Base-by-base conservation (phyloP, 1,140 invertebrate genomes). In the Lithobius niger region DNA sequence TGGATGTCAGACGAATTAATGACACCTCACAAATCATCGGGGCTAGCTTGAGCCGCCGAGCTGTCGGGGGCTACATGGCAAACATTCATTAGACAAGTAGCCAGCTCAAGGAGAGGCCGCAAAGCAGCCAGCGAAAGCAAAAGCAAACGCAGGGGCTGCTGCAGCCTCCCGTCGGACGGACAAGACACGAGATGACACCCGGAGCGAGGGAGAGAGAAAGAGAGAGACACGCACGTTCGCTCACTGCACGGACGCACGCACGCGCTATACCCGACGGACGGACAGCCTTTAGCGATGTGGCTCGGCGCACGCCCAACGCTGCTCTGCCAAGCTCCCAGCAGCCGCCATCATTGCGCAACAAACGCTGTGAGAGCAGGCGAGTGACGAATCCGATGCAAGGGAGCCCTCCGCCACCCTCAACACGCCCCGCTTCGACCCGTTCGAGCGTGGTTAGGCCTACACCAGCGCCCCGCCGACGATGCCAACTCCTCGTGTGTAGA, bases 11-110 rank as follows among this genome's bases (percentile, higher is more conserved):
- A 48, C 53, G 42, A 31, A 55, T 55, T 55, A 55, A 55, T 55
- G 53, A 55, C 53, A 55, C 53, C 53, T 55, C 53, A 55, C 53
- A 55, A 55, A 55, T 55, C 53, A 55, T 55, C 44, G 44, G 44
- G 10, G n/a, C n/a, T n/a, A n/a, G n/a, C n/a, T n/a, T n/a, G n/a
- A n/a, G 10, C 16, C 10, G 49, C 19, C 6, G 49, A 26, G 49
- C 49, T 52, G 49, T 52, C 27, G 25, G 27, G 25, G 49, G 10
- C 24, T 13, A 47, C 44, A 47, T 47, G 13, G 44, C 49, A 52
- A 52, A 52, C 24, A 26, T 36, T 52, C 49, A 52, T 52, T 52
- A 52, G 49, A 15, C 49, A 36, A 52, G 49, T 52, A 52, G 49
- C 49, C 49, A 52, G 10, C 49, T 15, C 10, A 6, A 52, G 49